Percentiles rank a stretch among this genome's conserved stretches.
Conservation (phyloP, 1,140 invertebrate species). For the Macrobrachium nipponense region DNA sequence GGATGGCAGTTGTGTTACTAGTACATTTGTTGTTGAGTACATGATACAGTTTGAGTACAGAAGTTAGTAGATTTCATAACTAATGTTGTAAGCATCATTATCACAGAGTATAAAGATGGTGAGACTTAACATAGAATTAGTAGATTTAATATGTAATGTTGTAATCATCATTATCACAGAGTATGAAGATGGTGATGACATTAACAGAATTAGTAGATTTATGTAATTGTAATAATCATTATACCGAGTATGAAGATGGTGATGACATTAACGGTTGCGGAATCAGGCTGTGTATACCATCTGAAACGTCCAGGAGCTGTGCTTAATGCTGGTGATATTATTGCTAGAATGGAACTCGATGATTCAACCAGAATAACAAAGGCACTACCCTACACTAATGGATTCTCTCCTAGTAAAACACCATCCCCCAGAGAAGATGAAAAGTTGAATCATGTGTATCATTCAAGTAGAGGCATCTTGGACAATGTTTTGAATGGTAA, state of each 20-base stretch:
- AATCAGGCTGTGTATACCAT: slow-evolving; percentile 89
- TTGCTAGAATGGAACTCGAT: slow-evolving; percentile 92
- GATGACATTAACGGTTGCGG: slow-evolving; percentile 91
- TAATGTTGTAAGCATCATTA: background rate
- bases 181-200: too few relatives aligned
- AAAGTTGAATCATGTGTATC: slow-evolving; percentile 92
- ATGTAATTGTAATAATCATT: too few relatives aligned
- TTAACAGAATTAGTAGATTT: too few relatives aligned
- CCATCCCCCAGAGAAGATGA: slow-evolving; percentile 76
- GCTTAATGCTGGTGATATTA: slow-evolving; percentile 90
- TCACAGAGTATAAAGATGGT: too few relatives aligned
- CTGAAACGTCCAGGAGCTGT: slow-evolving; percentile 92
- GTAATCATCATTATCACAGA: too few relatives aligned
- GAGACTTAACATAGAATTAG: too few relatives aligned
- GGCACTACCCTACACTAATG: slow-evolving; percentile 84
- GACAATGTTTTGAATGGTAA: slow-evolving; percentile 88
- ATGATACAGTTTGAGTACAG: background rate
- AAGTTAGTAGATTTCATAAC: background rate
- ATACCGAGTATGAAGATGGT: slow-evolving; percentile 99
- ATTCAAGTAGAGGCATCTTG: slow-evolving; percentile 80
- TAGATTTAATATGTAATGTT: too few relatives aligned
- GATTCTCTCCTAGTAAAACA: slow-evolving; percentile 78
- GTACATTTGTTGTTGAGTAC: background rate
- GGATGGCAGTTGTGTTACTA: too few relatives aligned
- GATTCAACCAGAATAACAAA: slow-evolving; percentile 88